Evolutionary conservation across 2,888 invertebrate genomes (phyloP), one percentile per base, ranked within the genome.

Genomic region (Drosophila limbata): DNA sequence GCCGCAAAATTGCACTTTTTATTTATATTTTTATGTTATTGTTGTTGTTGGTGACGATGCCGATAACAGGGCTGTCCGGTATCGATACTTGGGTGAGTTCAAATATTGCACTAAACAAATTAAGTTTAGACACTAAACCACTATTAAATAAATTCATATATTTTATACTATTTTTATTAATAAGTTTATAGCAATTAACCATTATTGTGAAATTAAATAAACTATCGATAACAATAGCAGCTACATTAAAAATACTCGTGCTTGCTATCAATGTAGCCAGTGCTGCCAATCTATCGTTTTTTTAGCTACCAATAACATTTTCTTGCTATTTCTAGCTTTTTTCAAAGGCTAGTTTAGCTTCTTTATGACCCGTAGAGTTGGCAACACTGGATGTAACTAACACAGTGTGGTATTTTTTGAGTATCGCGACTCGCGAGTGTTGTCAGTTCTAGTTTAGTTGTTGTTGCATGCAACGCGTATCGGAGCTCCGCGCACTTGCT

Each of bases 381-480:
- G n/a, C n/a, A n/a, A n/a, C n/a, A n/a, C n/a, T n/a, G n/a, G 44
- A 9, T 19, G 10, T 9, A 4, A n/a, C 40, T 40, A 10, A 28
- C 8, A 5, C 15, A 15, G 1, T 15, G 1, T 2, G 39, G 51
- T 59, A 62, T 75, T 69, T 59, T 42, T 8, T 1, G 8, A 5
- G 1, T 1, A 3, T 10, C 11, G 1, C 10, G 17, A n/a, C n/a
- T n/a, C n/a, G n/a, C n/a, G n/a, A n/a, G n/a, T n/a, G n/a, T n/a
- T n/a, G n/a, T n/a, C n/a, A n/a, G 50, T 73, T 59, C 44, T 57
- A 65, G 74, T 76, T 72, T 78, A 73, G 76, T 76, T 76, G 76
- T 76, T 76, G 74, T 78, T 78, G 76, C 74, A 69, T 76, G 78
- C 78, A 78, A 50, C 55, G 74, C 47, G 59, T 48, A 59, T 21